These are phyloP conservation scores for Rhea pennata DNA, from an alignment of 2,113 vertebrate species.

Conservation along the genomic window DNA sequence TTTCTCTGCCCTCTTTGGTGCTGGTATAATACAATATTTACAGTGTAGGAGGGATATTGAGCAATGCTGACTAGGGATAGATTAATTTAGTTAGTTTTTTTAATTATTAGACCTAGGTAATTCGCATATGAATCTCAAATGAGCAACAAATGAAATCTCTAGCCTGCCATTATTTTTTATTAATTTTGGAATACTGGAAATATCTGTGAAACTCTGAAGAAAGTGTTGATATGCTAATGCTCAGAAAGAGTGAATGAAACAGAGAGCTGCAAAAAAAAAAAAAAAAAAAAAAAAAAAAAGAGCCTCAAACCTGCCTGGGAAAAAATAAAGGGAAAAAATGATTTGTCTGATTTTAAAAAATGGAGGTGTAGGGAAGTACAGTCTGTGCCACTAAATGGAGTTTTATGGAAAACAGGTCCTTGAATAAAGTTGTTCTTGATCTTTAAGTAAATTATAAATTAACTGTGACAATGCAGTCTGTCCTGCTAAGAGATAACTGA, in stretches of 20 bases:
- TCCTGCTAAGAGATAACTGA: background rate
- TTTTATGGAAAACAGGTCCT: background rate
- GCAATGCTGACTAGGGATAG: background rate
- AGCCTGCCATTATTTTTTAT: background rate
- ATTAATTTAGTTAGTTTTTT: background rate
- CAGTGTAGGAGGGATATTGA: background rate
- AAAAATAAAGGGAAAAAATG: background rate
- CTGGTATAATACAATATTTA: background rate
- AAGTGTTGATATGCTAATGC: background rate
- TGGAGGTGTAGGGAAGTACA: background rate
- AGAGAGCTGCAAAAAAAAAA: background rate
- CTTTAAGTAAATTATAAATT: background rate
- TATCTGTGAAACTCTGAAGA: background rate
- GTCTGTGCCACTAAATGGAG: background rate
- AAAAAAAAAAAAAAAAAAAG: background rate
- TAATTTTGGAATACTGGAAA: background rate
- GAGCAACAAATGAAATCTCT: background rate
- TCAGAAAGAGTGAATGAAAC: background rate
- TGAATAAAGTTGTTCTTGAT: background rate
- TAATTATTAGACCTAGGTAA: background rate
- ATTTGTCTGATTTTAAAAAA: background rate
- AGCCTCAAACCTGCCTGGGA: background rate
- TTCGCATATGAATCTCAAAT: background rate
- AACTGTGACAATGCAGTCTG: background rate
- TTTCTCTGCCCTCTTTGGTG: background rate